A percentile compares a stretch with the other conserved stretches of the same genome.
Conservation (phyloP, 1,140 invertebrate species). For the Euwallacea fornicatus region DNA sequence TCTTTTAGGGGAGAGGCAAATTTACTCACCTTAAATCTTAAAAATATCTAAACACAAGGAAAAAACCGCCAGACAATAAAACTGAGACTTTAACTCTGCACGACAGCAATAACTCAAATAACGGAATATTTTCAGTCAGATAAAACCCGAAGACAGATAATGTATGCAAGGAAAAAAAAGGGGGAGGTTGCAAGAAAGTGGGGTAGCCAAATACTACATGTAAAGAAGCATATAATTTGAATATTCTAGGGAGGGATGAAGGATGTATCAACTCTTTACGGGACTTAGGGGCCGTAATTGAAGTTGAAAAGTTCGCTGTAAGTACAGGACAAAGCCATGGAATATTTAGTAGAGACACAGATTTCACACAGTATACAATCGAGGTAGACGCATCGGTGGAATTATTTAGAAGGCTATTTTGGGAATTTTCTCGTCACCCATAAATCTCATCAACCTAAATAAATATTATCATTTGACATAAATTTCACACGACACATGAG, state of each 20-base stretch:
- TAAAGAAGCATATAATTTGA: conserved; percentile 35
- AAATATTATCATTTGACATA: too few relatives aligned
- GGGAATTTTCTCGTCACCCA: neutral
- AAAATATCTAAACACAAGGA: too few relatives aligned
- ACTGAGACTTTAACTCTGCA: too few relatives aligned
- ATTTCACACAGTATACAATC: neutral
- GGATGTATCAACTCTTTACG: conserved; percentile 9
- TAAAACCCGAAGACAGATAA: conserved; percentile 20
- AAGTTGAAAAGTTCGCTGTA: conserved; percentile 17
- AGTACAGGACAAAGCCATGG: too few relatives aligned
- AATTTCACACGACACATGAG: too few relatives aligned
- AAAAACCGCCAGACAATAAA: too few relatives aligned
- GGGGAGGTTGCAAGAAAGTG: conserved; percentile 17
- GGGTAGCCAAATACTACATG: conserved; percentile 25
- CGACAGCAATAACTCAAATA: neutral
- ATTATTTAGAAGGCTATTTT: neutral
- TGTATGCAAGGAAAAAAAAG: conserved; percentile 9
- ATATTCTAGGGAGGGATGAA: conserved; percentile 27
- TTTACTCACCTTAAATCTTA: too few relatives aligned
- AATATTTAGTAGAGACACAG: neutral
- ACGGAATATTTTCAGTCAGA: neutral
- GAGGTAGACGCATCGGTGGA: neutral
- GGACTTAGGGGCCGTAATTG: conserved; percentile 8
- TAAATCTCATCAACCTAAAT: neutral
- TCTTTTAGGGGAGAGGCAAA: too few relatives aligned